A percentile compares a stretch with the other conserved stretches of the same genome.
Evolutionary conservation across 1,140 invertebrate genomes (phyloP).

Genomic region (Caenorhabditis tropicalis): DNA sequence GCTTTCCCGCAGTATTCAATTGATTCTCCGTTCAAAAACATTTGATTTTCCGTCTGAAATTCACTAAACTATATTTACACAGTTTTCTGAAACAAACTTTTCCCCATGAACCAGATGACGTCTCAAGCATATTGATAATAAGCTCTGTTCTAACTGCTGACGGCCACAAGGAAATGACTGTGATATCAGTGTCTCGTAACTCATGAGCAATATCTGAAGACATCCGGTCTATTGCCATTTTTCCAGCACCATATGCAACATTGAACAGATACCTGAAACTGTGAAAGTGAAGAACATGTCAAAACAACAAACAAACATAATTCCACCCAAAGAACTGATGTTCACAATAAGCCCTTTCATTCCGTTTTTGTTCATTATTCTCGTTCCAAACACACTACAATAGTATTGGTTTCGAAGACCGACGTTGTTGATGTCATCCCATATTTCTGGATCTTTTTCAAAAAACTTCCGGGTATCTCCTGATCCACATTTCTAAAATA

Average conservation of each 20-base stretch:
- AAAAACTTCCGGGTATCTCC: constrained; percentile 65
- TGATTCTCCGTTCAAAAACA: constrained; percentile 67
- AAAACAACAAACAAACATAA: neutral
- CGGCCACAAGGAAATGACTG: constrained; percentile 74
- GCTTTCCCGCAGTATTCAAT: constrained; percentile 71
- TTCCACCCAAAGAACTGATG: constrained; percentile 74
- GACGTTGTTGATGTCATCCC: constrained; percentile 74
- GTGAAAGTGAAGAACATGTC: neutral
- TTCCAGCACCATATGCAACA: constrained; percentile 71
- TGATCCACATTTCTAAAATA: constrained; percentile 57
- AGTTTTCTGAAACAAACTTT: neutral
- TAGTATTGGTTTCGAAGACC: constrained; percentile 70
- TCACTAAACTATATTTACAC: neutral
- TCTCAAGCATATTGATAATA: constrained; percentile 38
- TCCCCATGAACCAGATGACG: constrained; percentile 25
- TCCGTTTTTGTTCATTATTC: constrained; percentile 72
- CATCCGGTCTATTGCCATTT: constrained; percentile 72
- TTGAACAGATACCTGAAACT: constrained; percentile 73
- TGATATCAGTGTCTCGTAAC: constrained; percentile 72
- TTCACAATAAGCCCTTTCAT: constrained; percentile 74
- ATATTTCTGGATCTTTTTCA: constrained; percentile 69
- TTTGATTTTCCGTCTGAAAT: constrained; percentile 48
- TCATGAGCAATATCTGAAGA: constrained; percentile 73
- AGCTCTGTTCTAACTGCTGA: constrained; percentile 73
- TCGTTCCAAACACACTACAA: constrained; percentile 71